phyloP scores from a whole-genome alignment of 2,113 vertebrate genomes.

The Alectura lathami region DNA sequence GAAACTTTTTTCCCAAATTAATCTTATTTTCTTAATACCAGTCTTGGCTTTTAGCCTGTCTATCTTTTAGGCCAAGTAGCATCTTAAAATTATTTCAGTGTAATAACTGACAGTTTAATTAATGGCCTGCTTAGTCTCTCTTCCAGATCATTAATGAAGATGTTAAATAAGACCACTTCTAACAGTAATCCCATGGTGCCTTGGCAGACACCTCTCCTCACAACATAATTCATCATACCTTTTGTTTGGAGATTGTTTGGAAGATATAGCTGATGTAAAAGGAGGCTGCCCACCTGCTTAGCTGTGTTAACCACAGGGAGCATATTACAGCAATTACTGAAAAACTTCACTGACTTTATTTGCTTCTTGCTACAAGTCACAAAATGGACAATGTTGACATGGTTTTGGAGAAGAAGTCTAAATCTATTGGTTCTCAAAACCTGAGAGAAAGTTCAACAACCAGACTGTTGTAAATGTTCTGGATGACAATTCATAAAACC shows the following conservation, averaged over 20 bases:
- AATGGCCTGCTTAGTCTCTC: slow-evolving; percentile 59
- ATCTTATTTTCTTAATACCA: neutral
- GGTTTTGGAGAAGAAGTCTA: neutral
- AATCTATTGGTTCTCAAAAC: neutral
- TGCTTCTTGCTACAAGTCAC: neutral
- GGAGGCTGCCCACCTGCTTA: slow-evolving; percentile 22
- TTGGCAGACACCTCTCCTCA: slow-evolving; percentile 32
- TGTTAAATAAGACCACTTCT: slow-evolving; percentile 59
- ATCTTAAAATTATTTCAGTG: neutral
- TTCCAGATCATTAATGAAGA: slow-evolving; percentile 74
- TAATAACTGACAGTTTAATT: slow-evolving; percentile 68
- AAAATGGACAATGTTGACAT: neutral
- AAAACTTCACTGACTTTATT: slow-evolving; percentile 14
- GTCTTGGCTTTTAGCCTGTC: neutral
- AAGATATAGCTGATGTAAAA: slow-evolving; percentile 21
- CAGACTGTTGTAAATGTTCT: neutral
- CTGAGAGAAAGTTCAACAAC: neutral
- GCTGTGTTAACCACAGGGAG: slow-evolving; percentile 17
- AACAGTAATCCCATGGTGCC: slow-evolving; percentile 47
- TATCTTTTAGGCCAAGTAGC: neutral
- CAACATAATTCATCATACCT: slow-evolving; percentile 16
- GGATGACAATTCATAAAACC: neutral
- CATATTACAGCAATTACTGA: neutral
- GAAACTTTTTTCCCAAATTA: neutral
- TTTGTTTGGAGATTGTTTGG: slow-evolving; percentile 40